Percentiles rank a stretch among this genome's conserved stretches.
phyloP scores from a whole-genome alignment of 1,140 invertebrate genomes.

The Drosophila nigrodunni region DNA sequence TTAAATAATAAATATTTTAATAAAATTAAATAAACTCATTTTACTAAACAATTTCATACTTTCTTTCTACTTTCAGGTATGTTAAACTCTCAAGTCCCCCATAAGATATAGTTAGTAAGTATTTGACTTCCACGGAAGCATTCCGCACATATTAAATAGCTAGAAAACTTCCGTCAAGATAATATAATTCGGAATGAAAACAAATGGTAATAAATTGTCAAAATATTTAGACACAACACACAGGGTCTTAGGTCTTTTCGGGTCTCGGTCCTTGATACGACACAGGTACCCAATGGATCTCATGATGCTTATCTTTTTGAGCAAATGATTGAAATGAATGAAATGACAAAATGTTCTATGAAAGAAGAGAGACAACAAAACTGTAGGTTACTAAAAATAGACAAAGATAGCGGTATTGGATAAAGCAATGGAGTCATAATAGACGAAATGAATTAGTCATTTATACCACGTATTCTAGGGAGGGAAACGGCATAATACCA shows the following conservation, averaged over 20 bases:
- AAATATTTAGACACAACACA: constrained; percentile 56
- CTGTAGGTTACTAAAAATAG: constrained; percentile 73
- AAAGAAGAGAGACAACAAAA: constrained; percentile 51
- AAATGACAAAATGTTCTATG: constrained; percentile 58
- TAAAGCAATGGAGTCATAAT: constrained; percentile 28
- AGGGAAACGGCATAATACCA: neutral
- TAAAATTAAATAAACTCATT: neutral
- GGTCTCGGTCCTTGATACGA: constrained; percentile 12
- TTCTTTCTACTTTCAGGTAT: constrained; percentile 66
- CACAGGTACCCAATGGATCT: constrained; percentile 28
- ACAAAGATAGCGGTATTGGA: constrained; percentile 35
- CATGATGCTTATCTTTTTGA: constrained; percentile 55
- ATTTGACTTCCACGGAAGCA: neutral
- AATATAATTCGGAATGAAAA: constrained; percentile 25
- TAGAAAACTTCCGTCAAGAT: neutral
- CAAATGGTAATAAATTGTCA: constrained; percentile 62
- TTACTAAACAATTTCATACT: constrained; percentile 31
- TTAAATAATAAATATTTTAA: neutral
- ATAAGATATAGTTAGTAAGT: constrained; percentile 6
- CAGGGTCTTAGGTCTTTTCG: neutral
- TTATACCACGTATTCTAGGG: constrained; percentile 66
- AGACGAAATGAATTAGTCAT: constrained; percentile 71
- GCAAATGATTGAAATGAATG: constrained; percentile 56
- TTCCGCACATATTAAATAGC: constrained; percentile 32
- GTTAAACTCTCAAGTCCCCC: constrained; percentile 16